Percentiles rank a stretch among this genome's conserved stretches.
These are phyloP conservation scores for Onychostoma macrolepis DNA, from an alignment of 2,113 vertebrate genomes.

Conservation along the genomic window DNA sequence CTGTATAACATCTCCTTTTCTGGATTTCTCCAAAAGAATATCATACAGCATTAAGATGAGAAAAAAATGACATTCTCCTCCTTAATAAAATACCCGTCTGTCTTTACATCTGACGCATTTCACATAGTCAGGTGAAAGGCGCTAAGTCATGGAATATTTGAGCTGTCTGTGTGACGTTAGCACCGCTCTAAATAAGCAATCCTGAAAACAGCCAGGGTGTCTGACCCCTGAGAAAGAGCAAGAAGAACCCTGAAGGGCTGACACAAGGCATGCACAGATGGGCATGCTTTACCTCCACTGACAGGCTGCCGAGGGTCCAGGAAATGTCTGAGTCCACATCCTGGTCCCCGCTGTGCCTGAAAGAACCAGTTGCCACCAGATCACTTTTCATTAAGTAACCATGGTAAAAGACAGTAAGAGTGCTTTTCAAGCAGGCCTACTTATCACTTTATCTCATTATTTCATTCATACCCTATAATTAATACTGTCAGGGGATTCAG, in stretches of 20 bases:
- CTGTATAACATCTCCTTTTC: background rate
- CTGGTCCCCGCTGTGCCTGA: constrained; percentile 24
- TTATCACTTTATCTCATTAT: background rate
- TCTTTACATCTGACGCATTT: constrained; percentile 1
- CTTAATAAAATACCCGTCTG: background rate
- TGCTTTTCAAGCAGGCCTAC: background rate
- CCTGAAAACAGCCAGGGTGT: constrained; percentile 4
- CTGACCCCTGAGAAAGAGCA: background rate
- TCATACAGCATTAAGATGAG: background rate
- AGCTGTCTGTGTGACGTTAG: background rate
- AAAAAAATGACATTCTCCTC: background rate
- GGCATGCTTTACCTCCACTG: constrained; percentile 14
- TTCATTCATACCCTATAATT: background rate
- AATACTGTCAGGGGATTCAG: too few species aligned
- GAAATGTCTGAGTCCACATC: constrained; percentile 46
- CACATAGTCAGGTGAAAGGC: background rate
- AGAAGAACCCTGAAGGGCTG: constrained; percentile 1
- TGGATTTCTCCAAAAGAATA: background rate
- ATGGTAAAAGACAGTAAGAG: background rate
- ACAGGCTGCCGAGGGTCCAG: constrained; percentile 11
- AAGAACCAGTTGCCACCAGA: constrained; percentile 24
- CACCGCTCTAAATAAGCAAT: background rate
- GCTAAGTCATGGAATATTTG: constrained; percentile 26
- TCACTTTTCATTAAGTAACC: constrained; percentile 16
- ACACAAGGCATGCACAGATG: constrained; percentile 28